Conservation (phyloP, 2,888 invertebrate species). For the Mycalesis mineus region DNA sequence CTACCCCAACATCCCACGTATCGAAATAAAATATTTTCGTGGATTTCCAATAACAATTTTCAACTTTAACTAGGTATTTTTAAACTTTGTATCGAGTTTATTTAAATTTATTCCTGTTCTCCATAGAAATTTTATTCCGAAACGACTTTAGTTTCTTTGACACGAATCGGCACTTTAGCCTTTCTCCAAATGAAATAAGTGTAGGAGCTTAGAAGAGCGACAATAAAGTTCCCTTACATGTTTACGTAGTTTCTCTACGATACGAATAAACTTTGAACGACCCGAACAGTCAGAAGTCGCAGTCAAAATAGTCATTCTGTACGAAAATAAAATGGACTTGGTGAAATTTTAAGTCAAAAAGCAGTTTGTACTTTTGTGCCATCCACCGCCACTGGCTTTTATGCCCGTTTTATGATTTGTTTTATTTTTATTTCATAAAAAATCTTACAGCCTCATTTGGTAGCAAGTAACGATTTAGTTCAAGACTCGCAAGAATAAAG, state of each 20-base stretch:
- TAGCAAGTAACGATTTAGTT: no score
- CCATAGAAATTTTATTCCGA: conserved; percentile 21
- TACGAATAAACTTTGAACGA: conserved; percentile 45
- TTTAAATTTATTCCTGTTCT: conserved; percentile 15
- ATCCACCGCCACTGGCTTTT: neutral
- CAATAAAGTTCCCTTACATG: conserved; percentile 53
- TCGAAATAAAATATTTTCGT: neutral
- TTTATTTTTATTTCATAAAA: neutral
- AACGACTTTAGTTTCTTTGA: conserved; percentile 37
- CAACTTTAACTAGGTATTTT: neutral
- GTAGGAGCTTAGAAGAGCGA: conserved; percentile 52
- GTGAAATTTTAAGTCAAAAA: neutral
- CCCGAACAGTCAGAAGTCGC: conserved; percentile 31
- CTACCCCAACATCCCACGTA: no score
- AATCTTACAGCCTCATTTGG: no score
- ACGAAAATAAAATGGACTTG: conserved; percentile 1
- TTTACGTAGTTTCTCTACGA: conserved; percentile 54
- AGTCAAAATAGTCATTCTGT: conserved; percentile 3
- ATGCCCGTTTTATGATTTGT: neutral
- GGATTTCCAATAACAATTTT: neutral
- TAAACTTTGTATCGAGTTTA: conserved; percentile 8
- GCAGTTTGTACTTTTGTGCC: neutral
- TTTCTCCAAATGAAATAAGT: conserved; percentile 49
- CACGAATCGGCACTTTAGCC: conserved; percentile 54
- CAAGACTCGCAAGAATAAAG: no score